phyloP scores from a whole-genome alignment of 1,140 invertebrate genomes.

The Bradysia coprophila region DNA sequence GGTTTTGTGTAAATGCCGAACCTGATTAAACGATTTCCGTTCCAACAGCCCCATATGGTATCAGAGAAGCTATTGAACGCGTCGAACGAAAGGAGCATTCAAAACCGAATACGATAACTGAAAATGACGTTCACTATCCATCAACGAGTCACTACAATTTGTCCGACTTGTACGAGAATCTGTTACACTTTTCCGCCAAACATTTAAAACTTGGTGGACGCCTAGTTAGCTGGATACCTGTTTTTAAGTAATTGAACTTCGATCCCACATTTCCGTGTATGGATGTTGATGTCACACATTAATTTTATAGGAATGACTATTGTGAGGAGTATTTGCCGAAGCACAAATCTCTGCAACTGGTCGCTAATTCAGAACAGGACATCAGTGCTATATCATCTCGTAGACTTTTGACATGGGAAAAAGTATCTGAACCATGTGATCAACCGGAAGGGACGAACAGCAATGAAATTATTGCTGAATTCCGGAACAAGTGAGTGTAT shows the following conservation, averaged over 20 bases:
- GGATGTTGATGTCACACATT: not conserved
- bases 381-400: constrained; percentile 59
- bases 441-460: not conserved
- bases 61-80: constrained; percentile 76
- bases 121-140: constrained; percentile 30
- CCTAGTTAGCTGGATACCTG: constrained; percentile 84
- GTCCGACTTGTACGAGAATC: constrained; percentile 60
- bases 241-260: constrained; percentile 47
- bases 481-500: constrained; percentile 13
- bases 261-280: constrained; percentile 6
- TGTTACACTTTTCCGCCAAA: constrained; percentile 61
- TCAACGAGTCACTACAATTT: constrained; percentile 75
- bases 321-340: constrained; percentile 48
- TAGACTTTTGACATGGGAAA: constrained; percentile 71
- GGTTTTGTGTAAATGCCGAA: too few relatives aligned
- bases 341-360: constrained; percentile 58
- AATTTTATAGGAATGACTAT: constrained; percentile 48
- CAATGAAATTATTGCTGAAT: constrained; percentile 4
- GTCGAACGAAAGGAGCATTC: constrained; percentile 44
- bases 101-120: constrained; percentile 23
- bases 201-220: constrained; percentile 57
- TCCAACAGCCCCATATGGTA: constrained; percentile 87
- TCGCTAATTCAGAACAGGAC: constrained; percentile 74
- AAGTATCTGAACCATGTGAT: constrained; percentile 36
- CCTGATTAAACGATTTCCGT: too few relatives aligned